Base-by-base conservation (phyloP, 1,140 invertebrate species). In the Oreohelix idahoensis region DNA sequence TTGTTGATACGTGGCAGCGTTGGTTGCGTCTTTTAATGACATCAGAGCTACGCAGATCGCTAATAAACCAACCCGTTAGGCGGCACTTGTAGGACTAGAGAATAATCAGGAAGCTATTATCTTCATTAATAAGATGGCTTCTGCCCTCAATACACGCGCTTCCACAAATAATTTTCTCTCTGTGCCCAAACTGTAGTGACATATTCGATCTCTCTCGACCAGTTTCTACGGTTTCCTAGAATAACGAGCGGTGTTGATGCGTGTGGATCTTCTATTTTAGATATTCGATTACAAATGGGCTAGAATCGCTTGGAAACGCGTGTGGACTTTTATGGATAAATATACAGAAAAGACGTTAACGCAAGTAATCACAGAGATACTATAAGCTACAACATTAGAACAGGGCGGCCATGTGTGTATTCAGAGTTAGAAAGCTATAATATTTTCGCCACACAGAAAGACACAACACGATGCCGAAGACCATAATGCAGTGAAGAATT, bases 161-260 rank as follows among this genome's bases (percentile, higher is more conserved):
- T 66, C 63, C 63, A 66, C 63, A 66, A 66, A 66, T 66, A 66
- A 66, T 66, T 66, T 29, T 66, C 63, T 32, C 29, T 66, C 63
- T 66, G 63, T 66, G 63, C 63, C 29, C 63, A 66, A 66, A 66
- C 63, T 66, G 63, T 66, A 17, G 63, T 66, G 63, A 23, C 63
- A 66, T 32, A 32, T 66, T 66, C 63, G 29, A 32, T 66, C 17
- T 66, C 63, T 17, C 63, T 29, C 63, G n/a, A 11, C n/a, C n/a
- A 29, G 20, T 32, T 66, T 66, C 2, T 66, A 66, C n/a, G 63
- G 63, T 66, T 66, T 66, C 63, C 63, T 66, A 66, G 63, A 66
- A 66, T 66, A 66, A 66, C 63, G n/a, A 66, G 63, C 1, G 32
- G n/a, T 32, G 8, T n/a, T 32, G 63, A 66, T 66, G 29, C 63